Conservation (phyloP, 2,888 invertebrate genomes). For the Caenorhabditis imperialis region DNA sequence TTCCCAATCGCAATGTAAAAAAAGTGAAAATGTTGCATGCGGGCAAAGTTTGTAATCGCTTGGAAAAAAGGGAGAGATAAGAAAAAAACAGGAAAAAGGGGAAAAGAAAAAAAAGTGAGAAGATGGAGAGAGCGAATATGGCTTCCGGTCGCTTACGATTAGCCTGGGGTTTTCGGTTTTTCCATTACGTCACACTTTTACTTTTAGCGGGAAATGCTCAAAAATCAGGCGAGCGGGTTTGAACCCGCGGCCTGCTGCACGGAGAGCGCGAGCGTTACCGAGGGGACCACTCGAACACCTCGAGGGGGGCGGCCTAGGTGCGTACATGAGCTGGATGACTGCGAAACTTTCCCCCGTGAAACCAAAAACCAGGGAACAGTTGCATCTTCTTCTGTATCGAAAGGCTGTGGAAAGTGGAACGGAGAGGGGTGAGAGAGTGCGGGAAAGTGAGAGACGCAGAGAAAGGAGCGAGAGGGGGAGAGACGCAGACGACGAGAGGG, state of each 20-base stretch:
- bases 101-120: neutral
- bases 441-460: neutral
- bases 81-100: neutral
- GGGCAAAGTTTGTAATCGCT: neutral
- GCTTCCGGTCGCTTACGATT: too few relatives aligned
- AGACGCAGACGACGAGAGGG: slow-evolving; percentile 14
- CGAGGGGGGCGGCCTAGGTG: too few relatives aligned
- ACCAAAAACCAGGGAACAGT: slow-evolving; percentile 5
- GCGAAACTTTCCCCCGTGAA: neutral
- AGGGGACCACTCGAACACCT: too few relatives aligned
- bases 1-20: too few relatives aligned
- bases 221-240: too few relatives aligned
- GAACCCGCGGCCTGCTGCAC: too few relatives aligned
- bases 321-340: too few relatives aligned
- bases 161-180: too few relatives aligned
- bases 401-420: slow-evolving; percentile 3
- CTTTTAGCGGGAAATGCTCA: too few relatives aligned
- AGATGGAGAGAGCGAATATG: too few relatives aligned
- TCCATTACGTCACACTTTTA: too few relatives aligned
- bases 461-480: slow-evolving; percentile 12
- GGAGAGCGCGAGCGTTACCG: too few relatives aligned
- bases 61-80: neutral
- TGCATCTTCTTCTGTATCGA: neutral
- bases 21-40: neutral
- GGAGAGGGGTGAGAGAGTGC: slow-evolving; percentile 1